Percentiles rank a stretch among this genome's conserved stretches.
Evolutionary conservation across 2,888 invertebrate species (phyloP).

Genomic region (Julus scandinavius): DNA sequence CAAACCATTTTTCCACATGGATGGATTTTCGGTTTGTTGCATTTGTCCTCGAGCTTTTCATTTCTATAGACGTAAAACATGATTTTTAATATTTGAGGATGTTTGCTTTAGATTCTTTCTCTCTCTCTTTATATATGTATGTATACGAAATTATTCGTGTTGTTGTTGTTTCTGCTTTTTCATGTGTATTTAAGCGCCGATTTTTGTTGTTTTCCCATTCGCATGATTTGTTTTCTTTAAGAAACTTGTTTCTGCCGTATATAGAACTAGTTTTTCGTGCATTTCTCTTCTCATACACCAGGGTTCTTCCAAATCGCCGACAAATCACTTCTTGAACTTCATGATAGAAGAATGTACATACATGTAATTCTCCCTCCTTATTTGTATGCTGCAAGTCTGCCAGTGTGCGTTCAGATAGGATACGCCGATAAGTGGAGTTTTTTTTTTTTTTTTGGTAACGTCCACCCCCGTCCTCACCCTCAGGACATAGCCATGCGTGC

Average conservation of each 20-base stretch:
- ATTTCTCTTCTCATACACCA: neutral
- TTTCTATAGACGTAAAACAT: neutral
- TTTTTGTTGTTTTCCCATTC: slow-evolving; percentile 17
- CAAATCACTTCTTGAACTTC: slow-evolving; percentile 21
- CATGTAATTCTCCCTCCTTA: neutral
- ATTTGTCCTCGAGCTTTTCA: neutral
- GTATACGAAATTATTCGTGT: neutral
- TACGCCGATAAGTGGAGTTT: neutral
- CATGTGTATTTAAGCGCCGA: neutral
- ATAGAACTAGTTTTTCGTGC: neutral
- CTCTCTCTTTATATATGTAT: neutral
- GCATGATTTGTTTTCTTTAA: slow-evolving; percentile 15
- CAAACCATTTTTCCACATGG: slow-evolving; percentile 10
- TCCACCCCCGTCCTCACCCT: neutral
- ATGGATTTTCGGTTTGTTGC: neutral
- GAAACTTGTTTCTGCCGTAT: neutral
- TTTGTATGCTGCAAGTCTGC: slow-evolving; percentile 24
- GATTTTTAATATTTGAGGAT: neutral
- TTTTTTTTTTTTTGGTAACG: neutral
- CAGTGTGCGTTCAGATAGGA: neutral
- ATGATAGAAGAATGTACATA: neutral
- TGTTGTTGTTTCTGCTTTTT: slow-evolving; percentile 4
- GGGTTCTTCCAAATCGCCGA: slow-evolving; percentile 4
- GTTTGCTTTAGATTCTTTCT: slow-evolving; percentile 1
- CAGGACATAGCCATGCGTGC: neutral